Base-by-base conservation (phyloP, 2,113 vertebrate genomes). In the Phylloscopus trochiloides region DNA sequence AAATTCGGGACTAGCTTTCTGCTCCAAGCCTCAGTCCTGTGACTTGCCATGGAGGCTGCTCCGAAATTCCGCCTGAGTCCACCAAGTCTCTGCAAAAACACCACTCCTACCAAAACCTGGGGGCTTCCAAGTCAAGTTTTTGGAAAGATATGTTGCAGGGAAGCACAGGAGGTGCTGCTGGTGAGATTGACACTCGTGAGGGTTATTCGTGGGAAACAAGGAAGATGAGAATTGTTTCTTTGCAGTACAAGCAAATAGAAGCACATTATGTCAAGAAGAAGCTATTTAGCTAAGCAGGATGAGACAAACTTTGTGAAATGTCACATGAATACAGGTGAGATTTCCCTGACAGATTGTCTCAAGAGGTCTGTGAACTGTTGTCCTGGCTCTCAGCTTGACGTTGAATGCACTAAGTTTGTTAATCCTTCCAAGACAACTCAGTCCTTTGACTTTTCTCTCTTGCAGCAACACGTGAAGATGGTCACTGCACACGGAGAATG, bases 1-100 rank as follows among this genome's bases (percentile, higher is more conserved):
- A 88, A 91, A 96, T 80, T 95, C 75, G 70, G 4, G 79, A 91
- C 94, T 95, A 96, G 86, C 91, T 97, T 96, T 96, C 91, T 88
- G 34, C 88, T 61, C 59, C 63, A 25, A 40, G 62, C 25, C 91
- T 92, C 88, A n/a, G 1, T 4, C 67, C 34, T 50, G 50, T 38
- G 45, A 57, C 42, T 63, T 90, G 78, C 87, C 4, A 1, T 0
- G 0, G 10, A 74, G 84, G 81, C 66, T 82, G 88, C 62, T 70
- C 66, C 8, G 5, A 36, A 31, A 19, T 34, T n/a, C 81, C 1
- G 2, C 73, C 68, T 20, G 73, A 51, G 34, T 34, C 24, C 3
- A 3, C 45, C n/a, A 2, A 55, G 45, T 7, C 14, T 17, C 73
- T 32, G 66, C 65, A 51, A 34, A 88, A 86, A 14, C 42, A 4